Percentiles rank a stretch among this genome's conserved stretches.
Conservation (phyloP, 2,113 vertebrate species). For the Dasypus novemcinctus region DNA sequence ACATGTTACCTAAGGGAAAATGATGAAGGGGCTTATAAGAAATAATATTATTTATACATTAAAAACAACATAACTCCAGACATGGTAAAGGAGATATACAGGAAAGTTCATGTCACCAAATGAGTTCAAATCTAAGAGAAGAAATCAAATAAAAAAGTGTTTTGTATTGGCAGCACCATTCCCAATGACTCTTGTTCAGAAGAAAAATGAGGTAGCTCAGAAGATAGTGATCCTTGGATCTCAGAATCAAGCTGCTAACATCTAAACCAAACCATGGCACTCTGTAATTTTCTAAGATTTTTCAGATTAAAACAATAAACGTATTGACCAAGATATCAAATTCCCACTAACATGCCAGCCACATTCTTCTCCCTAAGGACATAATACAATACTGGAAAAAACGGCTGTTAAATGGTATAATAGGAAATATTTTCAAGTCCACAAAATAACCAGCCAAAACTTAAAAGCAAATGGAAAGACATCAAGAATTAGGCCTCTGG, state of each 20-base stretch:
- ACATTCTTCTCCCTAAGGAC: background rate
- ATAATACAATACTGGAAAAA: background rate
- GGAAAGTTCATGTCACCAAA: constrained; percentile 87
- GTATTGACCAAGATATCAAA: background rate
- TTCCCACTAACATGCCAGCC: background rate
- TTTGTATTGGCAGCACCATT: background rate
- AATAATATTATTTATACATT: background rate
- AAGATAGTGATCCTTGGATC: background rate
- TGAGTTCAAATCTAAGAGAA: constrained; percentile 90
- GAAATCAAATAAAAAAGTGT: constrained; percentile 88
- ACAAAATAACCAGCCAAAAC: background rate
- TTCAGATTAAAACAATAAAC: constrained; percentile 30
- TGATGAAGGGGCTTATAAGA: background rate
- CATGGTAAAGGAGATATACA: constrained; percentile 88
- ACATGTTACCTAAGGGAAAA: background rate
- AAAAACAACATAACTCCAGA: background rate
- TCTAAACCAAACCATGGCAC: background rate
- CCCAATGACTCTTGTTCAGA: background rate
- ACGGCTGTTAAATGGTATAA: background rate
- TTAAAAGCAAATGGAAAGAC: constrained; percentile 11
- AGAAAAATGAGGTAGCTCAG: background rate
- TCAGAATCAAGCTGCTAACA: background rate
- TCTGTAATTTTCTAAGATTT: constrained; percentile 3
- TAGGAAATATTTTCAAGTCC: background rate
- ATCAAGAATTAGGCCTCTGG: background rate